Evolutionary conservation across 2,888 invertebrate genomes (phyloP).

Genomic region (Platycheirus albimanus): DNA sequence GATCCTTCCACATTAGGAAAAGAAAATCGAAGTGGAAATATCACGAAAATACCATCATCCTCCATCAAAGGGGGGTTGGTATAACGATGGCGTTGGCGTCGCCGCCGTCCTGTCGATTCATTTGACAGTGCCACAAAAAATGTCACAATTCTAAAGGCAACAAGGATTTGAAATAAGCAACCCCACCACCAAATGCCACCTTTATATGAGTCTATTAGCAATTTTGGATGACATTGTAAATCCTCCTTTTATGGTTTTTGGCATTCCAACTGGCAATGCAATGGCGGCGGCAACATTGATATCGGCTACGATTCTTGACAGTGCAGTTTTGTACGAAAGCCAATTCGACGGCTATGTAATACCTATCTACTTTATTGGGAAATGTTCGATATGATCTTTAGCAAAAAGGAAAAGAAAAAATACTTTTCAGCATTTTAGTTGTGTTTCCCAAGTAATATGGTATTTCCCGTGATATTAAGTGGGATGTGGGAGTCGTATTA

Average conservation of each 20-base stretch:
- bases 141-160: slow-evolving; percentile 34
- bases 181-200: slow-evolving; percentile 13
- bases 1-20: background rate
- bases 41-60: slow-evolving; percentile 23
- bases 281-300: slow-evolving; percentile 36
- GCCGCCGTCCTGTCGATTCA: slow-evolving; percentile 31
- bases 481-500: too few relatives aligned
- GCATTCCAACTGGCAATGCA: slow-evolving; percentile 48
- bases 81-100: background rate
- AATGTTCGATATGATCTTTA: slow-evolving; percentile 16
- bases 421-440: too few relatives aligned
- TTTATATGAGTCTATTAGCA: slow-evolving; percentile 56
- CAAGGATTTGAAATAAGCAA: slow-evolving; percentile 31
- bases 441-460: too few relatives aligned
- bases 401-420: slow-evolving; percentile 11
- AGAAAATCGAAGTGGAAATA: slow-evolving; percentile 11
- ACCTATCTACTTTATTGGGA: slow-evolving; percentile 33
- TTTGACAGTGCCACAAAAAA: slow-evolving; percentile 39
- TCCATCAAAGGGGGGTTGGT: too few relatives aligned
- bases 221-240: slow-evolving; percentile 59
- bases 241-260: slow-evolving; percentile 55
- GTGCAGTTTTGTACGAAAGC: slow-evolving; percentile 36
- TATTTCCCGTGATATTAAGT: too few relatives aligned
- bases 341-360: slow-evolving; percentile 29
- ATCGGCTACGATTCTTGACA: slow-evolving; percentile 15